Evolutionary conservation across 1,140 invertebrate species (phyloP).

Genomic region (Hylyphantes graminicola): DNA sequence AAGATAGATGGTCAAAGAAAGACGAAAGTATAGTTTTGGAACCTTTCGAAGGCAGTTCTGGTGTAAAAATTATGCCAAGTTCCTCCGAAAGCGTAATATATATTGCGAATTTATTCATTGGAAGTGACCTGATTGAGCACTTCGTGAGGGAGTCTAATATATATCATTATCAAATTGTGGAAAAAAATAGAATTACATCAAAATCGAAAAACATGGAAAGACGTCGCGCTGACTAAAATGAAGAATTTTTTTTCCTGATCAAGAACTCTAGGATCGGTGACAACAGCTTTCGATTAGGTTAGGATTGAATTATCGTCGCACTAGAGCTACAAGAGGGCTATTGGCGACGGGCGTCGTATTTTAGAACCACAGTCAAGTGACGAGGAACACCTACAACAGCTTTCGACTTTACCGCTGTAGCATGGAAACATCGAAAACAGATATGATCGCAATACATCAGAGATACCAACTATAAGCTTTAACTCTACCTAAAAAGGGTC

Average conservation of each 20-base stretch:
- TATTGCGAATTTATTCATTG: constrained; percentile 16
- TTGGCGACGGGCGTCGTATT: too few species aligned
- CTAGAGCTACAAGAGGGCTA: too few species aligned
- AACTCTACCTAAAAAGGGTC: too few species aligned
- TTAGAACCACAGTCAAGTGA: too few species aligned
- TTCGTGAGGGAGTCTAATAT: constrained; percentile 25
- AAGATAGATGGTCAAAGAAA: not conserved
- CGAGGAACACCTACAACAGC: too few species aligned
- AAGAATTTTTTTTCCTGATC: constrained; percentile 7
- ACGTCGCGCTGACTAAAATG: not conserved
- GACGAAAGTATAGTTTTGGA: not conserved
- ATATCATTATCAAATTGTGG: constrained; percentile 23
- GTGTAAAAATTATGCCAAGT: constrained; percentile 10
- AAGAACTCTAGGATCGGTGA: too few species aligned
- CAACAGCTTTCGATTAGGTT: too few species aligned
- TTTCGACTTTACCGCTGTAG: too few species aligned
- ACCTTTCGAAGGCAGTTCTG: not conserved
- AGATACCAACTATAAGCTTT: too few species aligned
- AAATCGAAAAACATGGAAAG: constrained; percentile 1
- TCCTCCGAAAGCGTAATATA: not conserved
- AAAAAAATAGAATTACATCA: not conserved
- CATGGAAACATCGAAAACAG: too few species aligned
- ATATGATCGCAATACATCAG: too few species aligned
- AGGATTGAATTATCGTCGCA: too few species aligned
- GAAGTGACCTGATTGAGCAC: not conserved